Base-by-base conservation (phyloP, 2,888 invertebrate species). In the Tetropium fuscum region DNA sequence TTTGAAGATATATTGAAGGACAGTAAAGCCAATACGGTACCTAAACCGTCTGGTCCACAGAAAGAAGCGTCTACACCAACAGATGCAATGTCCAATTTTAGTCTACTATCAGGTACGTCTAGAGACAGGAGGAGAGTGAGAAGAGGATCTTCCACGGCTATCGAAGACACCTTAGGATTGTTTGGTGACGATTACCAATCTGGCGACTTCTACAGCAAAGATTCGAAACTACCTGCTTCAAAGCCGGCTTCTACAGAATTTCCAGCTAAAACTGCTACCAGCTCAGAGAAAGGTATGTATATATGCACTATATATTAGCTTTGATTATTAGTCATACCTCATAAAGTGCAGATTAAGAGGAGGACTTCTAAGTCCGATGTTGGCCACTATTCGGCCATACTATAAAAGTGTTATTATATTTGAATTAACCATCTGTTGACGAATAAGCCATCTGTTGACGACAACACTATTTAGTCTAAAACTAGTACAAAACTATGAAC, bases 121-220 rank as follows among this genome's bases (percentile, higher is more conserved):
- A 64, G 74, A 63, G 78, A 74, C 64, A 71, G 75, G 19, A 69
- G 81, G 54, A 71, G 80, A 55, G 68, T 74, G 22, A 69, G 78
- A 25, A 66, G 73, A 58, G 60, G 69, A 11, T 71, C 71, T 3
- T 67, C 64, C 5, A 66, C 72, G n/a, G 77, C 83, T 61, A 73
- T 86, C 41, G 83, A 85, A 47, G 87, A 87, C 74, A 85, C 87
- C 62, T 78, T 87, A 55, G 87, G 87, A 15, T 80, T 83, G 4
- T 76, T 85, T 49, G 64, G 58, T 3, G 61, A 62, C 18, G 66
- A 62, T 7, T 57, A 56, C 27, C 60, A 60, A 10, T 54, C 58
- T 22, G 62, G 61, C 10, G 66, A 66, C 10, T 61, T 30, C 36
- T 56, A 53, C 20, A 55, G n/a, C 11, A 66, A 59, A 22, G 63